phyloP scores from a whole-genome alignment of 2,797 vertebrate genomes.

The Epinephelus coioides region DNA sequence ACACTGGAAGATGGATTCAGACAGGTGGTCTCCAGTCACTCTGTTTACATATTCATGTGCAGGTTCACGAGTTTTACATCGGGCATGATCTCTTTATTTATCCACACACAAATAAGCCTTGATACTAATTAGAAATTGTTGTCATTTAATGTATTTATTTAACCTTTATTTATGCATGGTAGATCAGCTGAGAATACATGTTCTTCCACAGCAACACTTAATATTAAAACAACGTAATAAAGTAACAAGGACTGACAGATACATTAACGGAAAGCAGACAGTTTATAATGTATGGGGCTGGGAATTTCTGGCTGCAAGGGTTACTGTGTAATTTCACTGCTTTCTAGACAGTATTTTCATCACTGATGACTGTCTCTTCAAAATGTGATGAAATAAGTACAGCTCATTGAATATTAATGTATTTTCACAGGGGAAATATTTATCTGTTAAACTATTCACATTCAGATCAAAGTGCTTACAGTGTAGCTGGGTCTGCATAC shows the following conservation, averaged over 20 bases:
- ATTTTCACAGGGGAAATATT: conserved; percentile 10
- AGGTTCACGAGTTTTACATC: not conserved
- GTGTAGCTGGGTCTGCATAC: not conserved
- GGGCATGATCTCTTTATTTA: not conserved
- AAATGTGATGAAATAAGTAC: conserved; percentile 8
- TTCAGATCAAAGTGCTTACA: conserved; percentile 27
- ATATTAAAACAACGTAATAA: not conserved
- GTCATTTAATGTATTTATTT: not conserved
- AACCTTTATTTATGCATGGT: not conserved
- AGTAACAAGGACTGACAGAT: not conserved
- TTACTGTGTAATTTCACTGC: not conserved
- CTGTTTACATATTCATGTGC: not conserved
- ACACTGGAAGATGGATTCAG: not conserved
- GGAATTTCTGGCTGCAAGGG: not conserved
- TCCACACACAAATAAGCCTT: not conserved
- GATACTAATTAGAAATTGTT: not conserved
- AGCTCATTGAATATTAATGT: conserved; percentile 2
- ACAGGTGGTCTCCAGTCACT: not conserved
- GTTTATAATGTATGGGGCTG: not conserved
- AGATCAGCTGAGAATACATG: too few species aligned
- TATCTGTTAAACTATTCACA: conserved; percentile 27
- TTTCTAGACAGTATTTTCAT: not conserved
- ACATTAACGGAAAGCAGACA: not conserved
- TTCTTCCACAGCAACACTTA: not conserved
- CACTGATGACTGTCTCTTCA: not conserved